phyloP scores from a whole-genome alignment of 2,113 vertebrate genomes.

The Anhinga rufa region DNA sequence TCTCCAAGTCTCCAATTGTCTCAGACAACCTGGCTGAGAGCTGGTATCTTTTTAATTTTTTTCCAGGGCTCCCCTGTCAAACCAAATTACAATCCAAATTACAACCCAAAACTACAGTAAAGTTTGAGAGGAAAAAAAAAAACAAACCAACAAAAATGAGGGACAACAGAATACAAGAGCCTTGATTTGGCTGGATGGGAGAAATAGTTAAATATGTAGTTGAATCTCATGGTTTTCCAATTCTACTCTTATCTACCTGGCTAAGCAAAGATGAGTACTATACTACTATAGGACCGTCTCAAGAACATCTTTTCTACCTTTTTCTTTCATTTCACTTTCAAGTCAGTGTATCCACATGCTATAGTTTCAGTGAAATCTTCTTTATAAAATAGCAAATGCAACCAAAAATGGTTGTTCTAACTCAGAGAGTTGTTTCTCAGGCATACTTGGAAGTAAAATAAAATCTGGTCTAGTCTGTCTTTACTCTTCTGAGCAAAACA shows the following conservation, averaged over 20 bases:
- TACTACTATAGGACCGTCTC: background rate
- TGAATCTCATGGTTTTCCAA: background rate
- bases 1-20: background rate
- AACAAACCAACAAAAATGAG: background rate
- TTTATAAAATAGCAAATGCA: background rate
- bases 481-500: background rate
- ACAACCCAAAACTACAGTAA: background rate
- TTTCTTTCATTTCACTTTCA: background rate
- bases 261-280: background rate
- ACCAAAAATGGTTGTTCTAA: background rate
- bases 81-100: background rate
- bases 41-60: fast-evolving
- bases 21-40: background rate
- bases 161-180: background rate
- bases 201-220: background rate
- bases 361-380: background rate
- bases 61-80: background rate
- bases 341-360: background rate
- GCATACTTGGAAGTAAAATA: background rate
- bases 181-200: background rate
- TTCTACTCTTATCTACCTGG: background rate
- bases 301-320: background rate
- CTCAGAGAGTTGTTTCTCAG: background rate
- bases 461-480: background rate
- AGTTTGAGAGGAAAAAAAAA: background rate